Evolutionary conservation across 30 jellyfish, hydroid and myxozoan genomes (phyloP), one percentile per base, ranked within the genome.

Genomic region (Catostylus mosaicus): DNA sequence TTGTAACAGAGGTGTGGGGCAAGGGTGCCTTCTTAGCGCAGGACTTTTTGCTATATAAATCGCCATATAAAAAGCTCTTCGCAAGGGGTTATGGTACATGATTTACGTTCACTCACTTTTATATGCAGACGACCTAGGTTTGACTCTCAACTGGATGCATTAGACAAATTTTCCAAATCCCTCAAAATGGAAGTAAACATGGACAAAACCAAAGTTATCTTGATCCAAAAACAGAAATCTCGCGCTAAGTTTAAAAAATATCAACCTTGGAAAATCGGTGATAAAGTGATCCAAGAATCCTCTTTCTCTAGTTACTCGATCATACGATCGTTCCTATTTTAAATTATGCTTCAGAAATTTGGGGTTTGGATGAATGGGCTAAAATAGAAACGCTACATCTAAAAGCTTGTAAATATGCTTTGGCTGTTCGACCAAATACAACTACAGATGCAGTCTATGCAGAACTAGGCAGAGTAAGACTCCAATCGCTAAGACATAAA

Each of bases 131-230:
- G n/a, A n/a, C n/a, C n/a, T 8, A 0, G 74, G 7, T 57, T 52
- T 30, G 37, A 43, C 22, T 23, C 77, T 26, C 77, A 52, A 10
- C 26, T n/a, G 30, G 77, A 75, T 51, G 78, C 29, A 36, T 45
- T 52, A 31, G 77, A n/a, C 22, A 32, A 12, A 20, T 50, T 7
- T 54, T 47, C 87, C 20, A 45, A 51, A 31, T 6, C 78, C 50
- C 59, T 50, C 56, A 52, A 51, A 54, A 75, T 51, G 77, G 59
- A 50, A 26, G 87, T 50, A 29, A 75, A 50, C 62, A 47, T 51
- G 60, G 87, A 57, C 26, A 71, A 71, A 46, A 35, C 83, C 9
- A 71, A 46, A 71, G 70, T 71, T n/a, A n/a, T n/a, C n/a, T n/a
- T n/a, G n/a, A n/a, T n/a, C n/a, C n/a, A n/a, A n/a, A n/a, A n/a